These are phyloP conservation scores for Sinohyriopsis cumingii DNA, from an alignment of 2,888 invertebrate genomes.

Conservation along the genomic window DNA sequence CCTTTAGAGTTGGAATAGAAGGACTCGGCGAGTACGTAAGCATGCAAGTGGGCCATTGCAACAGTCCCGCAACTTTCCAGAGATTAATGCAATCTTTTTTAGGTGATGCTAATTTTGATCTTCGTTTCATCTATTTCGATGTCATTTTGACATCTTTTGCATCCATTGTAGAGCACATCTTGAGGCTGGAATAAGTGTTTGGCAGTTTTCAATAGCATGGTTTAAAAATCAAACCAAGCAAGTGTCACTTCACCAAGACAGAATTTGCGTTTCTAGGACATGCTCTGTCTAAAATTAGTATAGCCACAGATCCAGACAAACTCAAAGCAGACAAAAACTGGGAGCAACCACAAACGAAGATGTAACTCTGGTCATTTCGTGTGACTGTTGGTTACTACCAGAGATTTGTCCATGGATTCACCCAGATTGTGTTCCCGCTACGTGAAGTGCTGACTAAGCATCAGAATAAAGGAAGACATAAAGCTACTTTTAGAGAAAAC, in stretches of 20 bases:
- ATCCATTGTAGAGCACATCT: slow-evolving; percentile 19
- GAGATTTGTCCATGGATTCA: too few relatives aligned
- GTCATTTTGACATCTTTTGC: slow-evolving; percentile 37
- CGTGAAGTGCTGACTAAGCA: too few relatives aligned
- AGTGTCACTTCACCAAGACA: background rate
- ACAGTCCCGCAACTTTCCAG: slow-evolving; percentile 38
- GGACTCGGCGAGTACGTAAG: slow-evolving; percentile 9
- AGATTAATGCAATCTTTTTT: slow-evolving; percentile 36
- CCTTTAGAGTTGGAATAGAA: slow-evolving; percentile 27
- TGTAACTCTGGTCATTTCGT: too few relatives aligned
- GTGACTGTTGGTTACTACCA: too few relatives aligned
- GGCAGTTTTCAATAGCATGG: slow-evolving; percentile 12
- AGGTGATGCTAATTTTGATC: slow-evolving; percentile 32
- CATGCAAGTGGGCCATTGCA: slow-evolving; percentile 35
- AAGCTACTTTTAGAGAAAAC: too few relatives aligned
- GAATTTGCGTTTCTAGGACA: background rate
- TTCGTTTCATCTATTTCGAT: slow-evolving; percentile 35
- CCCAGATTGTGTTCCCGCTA: too few relatives aligned
- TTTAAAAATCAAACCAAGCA: slow-evolving; percentile 23
- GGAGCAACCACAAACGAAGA: background rate
- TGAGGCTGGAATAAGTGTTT: slow-evolving; percentile 27
- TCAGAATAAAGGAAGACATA: too few relatives aligned
- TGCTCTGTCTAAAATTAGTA: background rate
- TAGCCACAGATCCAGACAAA: background rate
- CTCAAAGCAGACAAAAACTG: too few relatives aligned